Percentiles rank a stretch among this genome's conserved stretches.
phyloP scores from a whole-genome alignment of 2,113 vertebrate genomes.

The Phyllostomus hastatus region DNA sequence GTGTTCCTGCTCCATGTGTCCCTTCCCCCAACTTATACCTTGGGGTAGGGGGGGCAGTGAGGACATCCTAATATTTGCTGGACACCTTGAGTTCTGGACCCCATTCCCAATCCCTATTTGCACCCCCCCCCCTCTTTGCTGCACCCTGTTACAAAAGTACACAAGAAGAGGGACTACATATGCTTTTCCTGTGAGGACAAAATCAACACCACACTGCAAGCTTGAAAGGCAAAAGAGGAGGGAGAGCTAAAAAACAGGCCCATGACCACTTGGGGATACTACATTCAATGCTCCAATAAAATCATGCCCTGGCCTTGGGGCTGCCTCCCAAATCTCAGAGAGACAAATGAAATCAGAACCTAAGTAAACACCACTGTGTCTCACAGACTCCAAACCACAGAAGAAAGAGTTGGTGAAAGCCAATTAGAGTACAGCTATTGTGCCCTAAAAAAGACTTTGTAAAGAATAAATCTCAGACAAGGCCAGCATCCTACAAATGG shows the following conservation, averaged over 20 bases:
- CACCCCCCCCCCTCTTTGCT: too few species aligned
- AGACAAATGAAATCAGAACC: not conserved
- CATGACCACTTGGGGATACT: too few species aligned
- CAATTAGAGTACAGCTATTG: not conserved
- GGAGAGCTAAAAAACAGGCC: not conserved
- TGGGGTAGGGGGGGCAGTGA: too few species aligned
- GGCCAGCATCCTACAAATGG: not conserved
- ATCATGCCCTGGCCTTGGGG: not conserved
- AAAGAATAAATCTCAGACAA: too few species aligned
- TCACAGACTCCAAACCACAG: not conserved
- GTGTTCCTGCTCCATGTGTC: too few species aligned
- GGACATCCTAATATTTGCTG: too few species aligned
- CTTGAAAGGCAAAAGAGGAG: not conserved
- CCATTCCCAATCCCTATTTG: too few species aligned
- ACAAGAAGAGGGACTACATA: not conserved
- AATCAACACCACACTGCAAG: not conserved
- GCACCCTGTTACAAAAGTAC: too few species aligned
- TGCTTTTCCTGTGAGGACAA: not conserved
- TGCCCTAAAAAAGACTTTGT: not conserved
- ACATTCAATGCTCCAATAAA: not conserved
- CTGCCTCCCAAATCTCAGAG: not conserved
- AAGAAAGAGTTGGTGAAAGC: not conserved
- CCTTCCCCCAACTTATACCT: too few species aligned
- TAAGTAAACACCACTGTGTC: not conserved
- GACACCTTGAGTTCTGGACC: too few species aligned